These are phyloP conservation scores for Heliconius eleuchia DNA, from an alignment of 1,140 invertebrate species.

Conservation along the genomic window DNA sequence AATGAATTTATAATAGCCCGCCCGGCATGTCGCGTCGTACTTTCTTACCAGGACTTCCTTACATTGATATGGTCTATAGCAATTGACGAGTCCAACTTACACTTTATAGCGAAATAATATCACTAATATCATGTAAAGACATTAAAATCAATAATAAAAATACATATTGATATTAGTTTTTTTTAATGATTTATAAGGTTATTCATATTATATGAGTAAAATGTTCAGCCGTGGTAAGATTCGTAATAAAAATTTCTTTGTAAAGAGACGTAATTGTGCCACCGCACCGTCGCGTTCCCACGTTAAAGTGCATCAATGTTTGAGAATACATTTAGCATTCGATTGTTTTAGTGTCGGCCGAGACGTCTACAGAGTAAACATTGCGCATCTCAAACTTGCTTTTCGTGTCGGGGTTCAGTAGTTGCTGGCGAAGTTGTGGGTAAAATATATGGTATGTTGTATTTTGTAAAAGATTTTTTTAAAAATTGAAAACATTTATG, in stretches of 20 bases:
- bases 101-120: neutral
- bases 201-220: neutral
- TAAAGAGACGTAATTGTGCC: conserved; percentile 71
- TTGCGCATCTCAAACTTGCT: conserved; percentile 42
- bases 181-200: neutral
- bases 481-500: neutral
- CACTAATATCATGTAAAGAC: neutral
- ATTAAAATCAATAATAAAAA: too few relatives aligned
- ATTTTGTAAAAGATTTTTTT: neutral
- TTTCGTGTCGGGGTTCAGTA: conserved; percentile 18
- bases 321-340: conserved; percentile 76
- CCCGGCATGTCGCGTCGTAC: conserved; percentile 52
- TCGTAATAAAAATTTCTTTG: conserved; percentile 31
- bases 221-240: neutral
- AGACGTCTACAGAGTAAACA: conserved; percentile 73
- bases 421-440: neutral
- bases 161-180: neutral
- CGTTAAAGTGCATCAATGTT: conserved; percentile 77
- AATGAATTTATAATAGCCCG: conserved; percentile 80
- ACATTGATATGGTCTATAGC: conserved; percentile 1
- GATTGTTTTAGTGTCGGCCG: conserved; percentile 79
- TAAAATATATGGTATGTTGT: neutral
- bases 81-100: neutral
- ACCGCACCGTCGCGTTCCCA: conserved; percentile 73
- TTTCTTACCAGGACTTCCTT: conserved; percentile 38